phyloP scores from a whole-genome alignment of 2,113 vertebrate species.

The Sisor rabdophorus region DNA sequence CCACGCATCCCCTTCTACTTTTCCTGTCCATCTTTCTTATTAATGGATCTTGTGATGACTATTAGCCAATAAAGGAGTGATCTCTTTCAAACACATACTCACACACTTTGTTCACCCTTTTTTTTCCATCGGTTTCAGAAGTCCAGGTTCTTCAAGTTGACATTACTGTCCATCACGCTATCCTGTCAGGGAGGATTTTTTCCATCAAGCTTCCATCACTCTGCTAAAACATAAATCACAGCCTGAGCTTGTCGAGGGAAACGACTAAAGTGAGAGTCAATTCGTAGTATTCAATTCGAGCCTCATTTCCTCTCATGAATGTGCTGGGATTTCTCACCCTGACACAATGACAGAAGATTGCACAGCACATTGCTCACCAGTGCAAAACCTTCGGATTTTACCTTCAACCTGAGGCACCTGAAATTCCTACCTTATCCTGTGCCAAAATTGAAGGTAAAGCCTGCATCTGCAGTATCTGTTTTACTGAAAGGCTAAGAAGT shows the following conservation, averaged over 20 bases:
- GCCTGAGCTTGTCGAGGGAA: slow-evolving; percentile 4
- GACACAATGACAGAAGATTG: slow-evolving; percentile 43
- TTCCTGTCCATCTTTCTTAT: slow-evolving; percentile 37
- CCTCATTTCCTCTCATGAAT: slow-evolving; percentile 37
- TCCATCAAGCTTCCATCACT: slow-evolving; percentile 53
- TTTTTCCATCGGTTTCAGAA: slow-evolving; percentile 39
- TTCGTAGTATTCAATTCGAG: slow-evolving; percentile 21
- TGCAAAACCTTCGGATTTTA: neutral
- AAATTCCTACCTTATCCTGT: too few relatives aligned
- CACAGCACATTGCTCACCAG: slow-evolving; percentile 19
- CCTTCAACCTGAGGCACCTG: neutral
- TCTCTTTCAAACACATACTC: slow-evolving; percentile 17
- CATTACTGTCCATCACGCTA: slow-evolving; percentile 60
- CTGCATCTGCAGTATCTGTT: neutral
- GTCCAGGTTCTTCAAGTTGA: slow-evolving; percentile 57
- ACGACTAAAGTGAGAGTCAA: slow-evolving; percentile 16
- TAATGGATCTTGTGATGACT: slow-evolving; percentile 40
- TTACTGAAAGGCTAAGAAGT: neutral
- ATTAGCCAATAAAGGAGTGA: slow-evolving; percentile 36
- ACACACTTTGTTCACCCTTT: slow-evolving; percentile 29
- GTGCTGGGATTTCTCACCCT: slow-evolving; percentile 45
- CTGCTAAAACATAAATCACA: slow-evolving; percentile 35
- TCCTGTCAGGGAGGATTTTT: slow-evolving; percentile 61
- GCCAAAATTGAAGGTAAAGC: neutral
- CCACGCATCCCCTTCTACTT: neutral